Conservation (phyloP, 64 coral and sea anemone species). For the Anthopleura sola region DNA sequence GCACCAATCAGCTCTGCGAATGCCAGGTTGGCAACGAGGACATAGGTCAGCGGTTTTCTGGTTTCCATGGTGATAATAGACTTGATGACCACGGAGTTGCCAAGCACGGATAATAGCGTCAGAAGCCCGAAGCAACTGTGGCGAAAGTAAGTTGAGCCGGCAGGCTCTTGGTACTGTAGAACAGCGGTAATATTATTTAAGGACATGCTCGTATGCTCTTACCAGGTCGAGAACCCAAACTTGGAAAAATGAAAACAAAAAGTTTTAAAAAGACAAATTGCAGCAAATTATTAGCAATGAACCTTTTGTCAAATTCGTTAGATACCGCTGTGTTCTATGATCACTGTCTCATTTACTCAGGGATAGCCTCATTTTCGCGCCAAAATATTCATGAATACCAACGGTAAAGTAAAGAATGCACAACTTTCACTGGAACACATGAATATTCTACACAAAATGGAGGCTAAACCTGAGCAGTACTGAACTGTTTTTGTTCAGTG, state of each 20-base stretch:
- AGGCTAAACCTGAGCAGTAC: too few species aligned
- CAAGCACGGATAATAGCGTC: constrained; percentile 19
- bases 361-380: too few species aligned
- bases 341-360: too few species aligned
- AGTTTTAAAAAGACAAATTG: neutral
- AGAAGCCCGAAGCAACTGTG: neutral
- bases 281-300: neutral
- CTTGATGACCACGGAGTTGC: constrained; percentile 41
- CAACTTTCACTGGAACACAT: too few species aligned
- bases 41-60: constrained; percentile 43
- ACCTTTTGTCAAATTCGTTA: too few species aligned
- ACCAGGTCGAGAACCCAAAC: neutral
- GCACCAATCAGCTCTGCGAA: constrained; percentile 40
- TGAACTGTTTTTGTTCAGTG: too few species aligned
- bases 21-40: constrained; percentile 47
- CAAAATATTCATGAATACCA: too few species aligned
- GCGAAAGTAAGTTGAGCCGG: neutral
- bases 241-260: neutral
- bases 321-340: too few species aligned
- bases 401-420: too few species aligned
- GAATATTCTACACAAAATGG: too few species aligned
- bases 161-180: neutral
- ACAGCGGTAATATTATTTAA: neutral
- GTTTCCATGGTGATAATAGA: constrained; percentile 10
- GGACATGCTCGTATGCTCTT: neutral